These are phyloP conservation scores for Anthoscopus minutus DNA, from an alignment of 2,113 vertebrate genomes.

Conservation along the genomic window DNA sequence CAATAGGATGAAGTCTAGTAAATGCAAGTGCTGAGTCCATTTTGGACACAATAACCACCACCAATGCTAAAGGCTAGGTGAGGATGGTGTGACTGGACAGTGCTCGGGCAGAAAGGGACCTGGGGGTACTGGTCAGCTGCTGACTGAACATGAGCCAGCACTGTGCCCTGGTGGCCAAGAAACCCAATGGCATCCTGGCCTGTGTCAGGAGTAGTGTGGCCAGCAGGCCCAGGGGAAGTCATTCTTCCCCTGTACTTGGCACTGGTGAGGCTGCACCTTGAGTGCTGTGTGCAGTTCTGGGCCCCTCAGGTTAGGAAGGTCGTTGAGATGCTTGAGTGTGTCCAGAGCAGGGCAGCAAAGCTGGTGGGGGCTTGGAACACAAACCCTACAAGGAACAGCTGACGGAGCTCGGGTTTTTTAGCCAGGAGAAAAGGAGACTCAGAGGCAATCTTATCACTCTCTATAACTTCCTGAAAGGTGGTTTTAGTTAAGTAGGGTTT, in stretches of 20 bases:
- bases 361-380: too few relatives aligned
- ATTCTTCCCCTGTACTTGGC: too few relatives aligned
- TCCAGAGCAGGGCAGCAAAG: too few relatives aligned
- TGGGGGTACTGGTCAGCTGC: too few relatives aligned
- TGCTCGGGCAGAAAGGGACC: neutral
- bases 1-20: neutral
- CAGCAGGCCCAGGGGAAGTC: too few relatives aligned
- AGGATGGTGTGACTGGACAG: neutral
- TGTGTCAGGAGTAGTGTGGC: too few relatives aligned
- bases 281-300: too few relatives aligned
- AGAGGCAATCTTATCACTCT: neutral
- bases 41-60: neutral
- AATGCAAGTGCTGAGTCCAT: neutral
- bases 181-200: too few relatives aligned
- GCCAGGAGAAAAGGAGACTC: neutral
- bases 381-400: neutral
- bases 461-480: neutral
- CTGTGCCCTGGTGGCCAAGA: too few relatives aligned
- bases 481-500: neutral
- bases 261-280: too few relatives aligned
- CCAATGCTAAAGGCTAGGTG: accelerated
- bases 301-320: neutral
- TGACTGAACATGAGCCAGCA: neutral
- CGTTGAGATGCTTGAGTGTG: accelerated
- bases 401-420: neutral